Base-by-base conservation (phyloP, 2,888 invertebrate species). In the Rhingia campestris region DNA sequence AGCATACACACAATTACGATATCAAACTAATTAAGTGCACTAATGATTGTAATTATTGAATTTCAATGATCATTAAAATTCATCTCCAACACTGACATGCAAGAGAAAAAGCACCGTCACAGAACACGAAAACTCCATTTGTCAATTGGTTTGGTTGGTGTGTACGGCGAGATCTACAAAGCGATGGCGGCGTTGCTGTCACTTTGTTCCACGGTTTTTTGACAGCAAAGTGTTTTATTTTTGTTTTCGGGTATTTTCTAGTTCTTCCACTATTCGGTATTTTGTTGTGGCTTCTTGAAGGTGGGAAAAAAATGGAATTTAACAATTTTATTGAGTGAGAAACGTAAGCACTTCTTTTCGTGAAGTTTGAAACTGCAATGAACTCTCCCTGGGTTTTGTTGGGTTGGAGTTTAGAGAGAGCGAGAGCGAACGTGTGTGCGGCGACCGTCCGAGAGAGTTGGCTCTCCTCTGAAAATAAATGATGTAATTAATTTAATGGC, bases 41-140 rank as follows among this genome's bases (percentile, higher is more conserved):
- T 84, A 84, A 84, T 84, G 84, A 84, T 84, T 87, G 87, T 89
- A 88, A 89, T 88, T 88, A 88, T 88, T 87, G 87, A 88, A 88
- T 86, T 86, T 72, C 70, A 87, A 89, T 88, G 89, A 88, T 88
- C 88, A 89, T 89, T 88, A 87, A 87, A 88, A 87, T 77, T 77
- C 76, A 80, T 80, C 86, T 80, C 86, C 82, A 81, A 86, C 79
- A 80, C 69, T 77, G 80, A 63, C 74, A 73, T 81, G 77, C 81
- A 67, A 80, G 84, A 69, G 77, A 69, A 86, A 81, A 86, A 86
- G 69, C 81, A 73, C 64, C 47, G 66, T 58, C 66, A 77, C 77
- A 67, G 67, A 67, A 70, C 73, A 59, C 70, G 61, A 79, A 77
- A 86, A 81, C 79, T 80, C 74, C 76, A 72, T 86, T 84, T 86